phyloP scores from a whole-genome alignment of 2,797 vertebrate species.

The Picus viridis region DNA sequence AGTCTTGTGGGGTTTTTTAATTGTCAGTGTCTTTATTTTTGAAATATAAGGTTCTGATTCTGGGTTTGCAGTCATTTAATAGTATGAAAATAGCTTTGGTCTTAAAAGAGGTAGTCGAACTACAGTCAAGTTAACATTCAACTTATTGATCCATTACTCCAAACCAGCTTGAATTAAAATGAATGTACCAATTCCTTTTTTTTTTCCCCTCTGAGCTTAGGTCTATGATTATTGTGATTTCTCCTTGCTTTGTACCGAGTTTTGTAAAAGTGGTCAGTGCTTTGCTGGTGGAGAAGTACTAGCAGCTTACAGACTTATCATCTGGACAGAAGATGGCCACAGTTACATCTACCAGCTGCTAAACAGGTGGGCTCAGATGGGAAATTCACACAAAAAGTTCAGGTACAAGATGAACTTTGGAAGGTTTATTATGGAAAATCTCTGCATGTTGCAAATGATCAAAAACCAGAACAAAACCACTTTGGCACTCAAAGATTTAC shows the following conservation, averaged over 20 bases:
- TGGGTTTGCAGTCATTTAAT: background rate
- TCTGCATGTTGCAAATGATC: conserved; percentile 79
- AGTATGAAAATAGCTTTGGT: background rate
- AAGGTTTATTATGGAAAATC: conserved; percentile 82
- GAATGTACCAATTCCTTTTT: background rate
- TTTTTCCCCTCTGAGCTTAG: conserved; percentile 46
- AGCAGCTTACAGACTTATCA: conserved; percentile 79
- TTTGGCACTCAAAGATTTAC: conserved; percentile 81
- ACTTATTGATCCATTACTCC: background rate
- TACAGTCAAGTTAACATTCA: background rate
- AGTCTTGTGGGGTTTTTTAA: background rate
- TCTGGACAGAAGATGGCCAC: conserved; percentile 82
- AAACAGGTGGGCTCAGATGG: conserved; percentile 85
- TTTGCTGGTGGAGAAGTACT: conserved; percentile 83
- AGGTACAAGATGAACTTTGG: conserved; percentile 83
- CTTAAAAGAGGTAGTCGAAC: background rate
- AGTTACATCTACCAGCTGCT: conserved; percentile 87
- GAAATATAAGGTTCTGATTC: background rate
- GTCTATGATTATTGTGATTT: conserved; percentile 85
- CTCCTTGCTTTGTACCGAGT: conserved; percentile 79
- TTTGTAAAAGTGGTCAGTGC: conserved; percentile 58
- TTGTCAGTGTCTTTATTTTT: background rate
- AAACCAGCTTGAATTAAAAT: background rate
- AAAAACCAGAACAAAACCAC: conserved; percentile 84
- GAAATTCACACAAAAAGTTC: conserved; percentile 75